phyloP scores from a whole-genome alignment of 2,888 invertebrate species.

The Hermaeophaga mercurialis region DNA sequence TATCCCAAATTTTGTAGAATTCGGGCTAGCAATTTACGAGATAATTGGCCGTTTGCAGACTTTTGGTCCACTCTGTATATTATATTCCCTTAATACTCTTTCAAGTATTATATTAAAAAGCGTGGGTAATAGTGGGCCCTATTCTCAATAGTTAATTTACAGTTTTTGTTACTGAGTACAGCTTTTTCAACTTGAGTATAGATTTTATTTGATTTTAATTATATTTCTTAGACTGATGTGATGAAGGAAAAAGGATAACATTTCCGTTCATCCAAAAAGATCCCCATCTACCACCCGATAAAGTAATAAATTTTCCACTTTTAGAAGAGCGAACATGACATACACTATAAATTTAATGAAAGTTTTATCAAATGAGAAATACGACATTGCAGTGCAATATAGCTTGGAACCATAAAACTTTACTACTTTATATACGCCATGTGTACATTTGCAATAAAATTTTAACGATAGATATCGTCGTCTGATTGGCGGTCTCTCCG shows the following conservation, averaged over 20 bases:
- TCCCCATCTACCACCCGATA: conserved; percentile 3
- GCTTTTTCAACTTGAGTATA: too few species aligned
- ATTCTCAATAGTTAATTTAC: too few species aligned
- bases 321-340: background rate
- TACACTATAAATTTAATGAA: conserved; percentile 44
- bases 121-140: too few species aligned
- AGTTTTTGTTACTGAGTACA: too few species aligned
- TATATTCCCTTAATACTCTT: too few species aligned
- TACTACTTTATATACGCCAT: conserved; percentile 34
- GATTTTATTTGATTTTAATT: too few species aligned
- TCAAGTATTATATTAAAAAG: too few species aligned
- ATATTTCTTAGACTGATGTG: too few species aligned
- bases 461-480: conserved; percentile 31
- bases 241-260: background rate
- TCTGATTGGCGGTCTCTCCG: conserved; percentile 36
- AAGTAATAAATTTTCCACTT: conserved; percentile 18
- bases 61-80: too few species aligned
- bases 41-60: too few species aligned
- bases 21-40: too few species aligned
- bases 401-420: conserved; percentile 39
- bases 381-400: conserved; percentile 42
- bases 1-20: too few species aligned
- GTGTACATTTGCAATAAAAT: conserved; percentile 41
- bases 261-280: background rate
- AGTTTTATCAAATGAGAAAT: conserved; percentile 43